These are phyloP conservation scores for Sylvietta virens DNA, from an alignment of 2,113 vertebrate genomes.

Conservation along the genomic window DNA sequence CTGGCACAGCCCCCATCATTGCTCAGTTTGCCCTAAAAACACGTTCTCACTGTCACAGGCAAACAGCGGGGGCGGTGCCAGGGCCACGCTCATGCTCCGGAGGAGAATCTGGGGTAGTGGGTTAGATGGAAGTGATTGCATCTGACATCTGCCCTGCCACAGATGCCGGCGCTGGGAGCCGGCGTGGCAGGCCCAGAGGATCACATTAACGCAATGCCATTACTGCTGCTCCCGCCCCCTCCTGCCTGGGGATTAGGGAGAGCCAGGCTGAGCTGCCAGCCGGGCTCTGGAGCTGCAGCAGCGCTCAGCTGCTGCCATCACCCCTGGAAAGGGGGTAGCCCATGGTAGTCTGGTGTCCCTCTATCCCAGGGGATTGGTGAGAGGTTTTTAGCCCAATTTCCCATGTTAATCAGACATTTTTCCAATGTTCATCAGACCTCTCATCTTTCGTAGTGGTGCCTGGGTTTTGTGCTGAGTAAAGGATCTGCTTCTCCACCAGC, in stretches of 20 bases:
- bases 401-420: background rate
- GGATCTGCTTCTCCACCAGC: rapidly evolving
- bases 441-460: background rate
- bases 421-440: background rate
- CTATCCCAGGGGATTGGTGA: background rate
- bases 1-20: background rate
- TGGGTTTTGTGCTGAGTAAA: background rate
- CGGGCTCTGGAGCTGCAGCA: background rate
- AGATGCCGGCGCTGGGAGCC: background rate
- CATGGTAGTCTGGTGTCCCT: rapidly evolving
- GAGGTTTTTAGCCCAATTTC: background rate
- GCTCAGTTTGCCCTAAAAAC: background rate
- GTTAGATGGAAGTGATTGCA: conserved; percentile 35
- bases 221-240: background rate
- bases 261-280: background rate
- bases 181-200: background rate
- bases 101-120: conserved; percentile 51
- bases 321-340: background rate
- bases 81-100: rapidly evolving
- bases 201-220: background rate
- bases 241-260: background rate
- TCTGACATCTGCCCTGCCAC: conserved; percentile 34
- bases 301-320: rapidly evolving
- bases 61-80: background rate
- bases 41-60: background rate